Conservation (phyloP, 2,113 vertebrate genomes). For the Labeo catla region DNA sequence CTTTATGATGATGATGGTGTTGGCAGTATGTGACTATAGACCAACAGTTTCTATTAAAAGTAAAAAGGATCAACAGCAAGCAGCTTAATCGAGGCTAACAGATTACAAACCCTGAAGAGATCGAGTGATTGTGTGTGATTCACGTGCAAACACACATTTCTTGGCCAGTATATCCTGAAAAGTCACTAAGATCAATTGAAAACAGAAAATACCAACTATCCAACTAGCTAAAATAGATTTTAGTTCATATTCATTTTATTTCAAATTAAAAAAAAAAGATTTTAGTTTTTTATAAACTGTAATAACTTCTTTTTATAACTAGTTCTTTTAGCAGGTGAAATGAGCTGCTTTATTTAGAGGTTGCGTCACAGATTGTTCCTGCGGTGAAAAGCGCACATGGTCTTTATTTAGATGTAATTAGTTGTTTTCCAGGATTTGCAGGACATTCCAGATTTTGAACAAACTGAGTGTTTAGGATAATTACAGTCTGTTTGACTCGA, state of each 20-base stretch:
- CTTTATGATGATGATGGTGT: background rate
- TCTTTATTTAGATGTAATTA: slow-evolving; percentile 19
- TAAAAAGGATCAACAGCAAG: slow-evolving; percentile 33
- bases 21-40: background rate
- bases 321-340: no score
- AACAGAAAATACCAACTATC: background rate
- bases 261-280: background rate
- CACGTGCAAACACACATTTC: background rate
- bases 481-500: background rate
- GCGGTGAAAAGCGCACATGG: background rate
- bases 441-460: background rate
- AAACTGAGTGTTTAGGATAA: background rate
- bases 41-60: slow-evolving; percentile 33
- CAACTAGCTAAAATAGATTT: background rate
- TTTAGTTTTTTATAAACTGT: no score
- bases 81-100: slow-evolving; percentile 29
- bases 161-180: background rate
- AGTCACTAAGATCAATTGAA: background rate
- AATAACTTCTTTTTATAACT: no score
- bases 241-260: background rate
- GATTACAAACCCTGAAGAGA: slow-evolving; percentile 28
- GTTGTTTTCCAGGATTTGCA: background rate
- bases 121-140: background rate
- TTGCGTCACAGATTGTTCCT: background rate
- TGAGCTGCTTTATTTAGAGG: background rate